phyloP scores from a whole-genome alignment of 2,113 vertebrate genomes.

The Promerops cafer region DNA sequence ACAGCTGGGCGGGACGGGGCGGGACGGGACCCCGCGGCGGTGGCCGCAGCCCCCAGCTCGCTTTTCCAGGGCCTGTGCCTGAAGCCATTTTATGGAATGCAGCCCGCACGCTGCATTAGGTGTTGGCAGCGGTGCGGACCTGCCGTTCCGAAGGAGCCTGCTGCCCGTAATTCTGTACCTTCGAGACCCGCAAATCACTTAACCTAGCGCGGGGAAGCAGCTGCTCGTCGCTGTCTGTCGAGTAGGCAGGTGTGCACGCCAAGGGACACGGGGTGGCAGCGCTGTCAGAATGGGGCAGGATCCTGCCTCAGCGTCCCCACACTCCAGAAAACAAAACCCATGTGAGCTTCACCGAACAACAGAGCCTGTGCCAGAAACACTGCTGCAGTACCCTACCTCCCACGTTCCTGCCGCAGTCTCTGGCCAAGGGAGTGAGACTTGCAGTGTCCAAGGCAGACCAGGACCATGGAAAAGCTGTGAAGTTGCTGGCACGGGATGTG shows the following conservation, averaged over 20 bases:
- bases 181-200: not conserved
- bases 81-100: conserved; percentile 21
- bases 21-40: not conserved
- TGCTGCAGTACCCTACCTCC: not conserved
- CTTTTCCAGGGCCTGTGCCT: not conserved
- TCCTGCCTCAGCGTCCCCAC: not conserved
- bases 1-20: not conserved
- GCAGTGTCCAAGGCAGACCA: rapidly evolving
- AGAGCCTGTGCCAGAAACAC: not conserved
- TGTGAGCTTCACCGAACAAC: not conserved
- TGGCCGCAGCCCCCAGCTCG: not conserved
- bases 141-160: not conserved
- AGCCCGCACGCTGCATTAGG: not conserved
- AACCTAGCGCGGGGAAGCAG: not conserved
- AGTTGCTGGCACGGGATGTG: not conserved
- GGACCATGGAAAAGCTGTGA: not conserved
- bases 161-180: not conserved
- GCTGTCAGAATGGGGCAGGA: not conserved
- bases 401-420: not conserved
- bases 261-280: not conserved
- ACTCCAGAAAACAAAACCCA: rapidly evolving
- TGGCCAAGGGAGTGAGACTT: rapidly evolving
- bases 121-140: not conserved
- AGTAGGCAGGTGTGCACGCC: not conserved
- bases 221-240: not conserved